phyloP scores from a whole-genome alignment of 30 jellyfish, hydroid and myxozoan species.

The Aurelia coerulea region DNA sequence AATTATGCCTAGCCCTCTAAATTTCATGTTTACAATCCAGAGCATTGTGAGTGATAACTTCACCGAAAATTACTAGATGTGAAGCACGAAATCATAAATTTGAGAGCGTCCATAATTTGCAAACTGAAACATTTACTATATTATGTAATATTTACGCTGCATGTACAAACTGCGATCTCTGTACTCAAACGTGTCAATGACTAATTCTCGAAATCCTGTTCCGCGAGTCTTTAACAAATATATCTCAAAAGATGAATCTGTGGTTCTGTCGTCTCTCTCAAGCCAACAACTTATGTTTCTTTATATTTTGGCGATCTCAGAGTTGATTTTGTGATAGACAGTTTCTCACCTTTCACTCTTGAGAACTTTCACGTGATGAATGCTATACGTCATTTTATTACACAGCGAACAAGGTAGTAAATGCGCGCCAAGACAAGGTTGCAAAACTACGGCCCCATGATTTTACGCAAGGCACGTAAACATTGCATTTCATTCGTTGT shows the following conservation, averaged over 20 bases:
- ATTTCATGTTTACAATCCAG: constrained; percentile 2
- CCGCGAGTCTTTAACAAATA: background rate
- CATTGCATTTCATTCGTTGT: background rate
- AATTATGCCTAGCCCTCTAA: background rate
- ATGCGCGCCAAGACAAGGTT: constrained; percentile 1
- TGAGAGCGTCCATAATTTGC: constrained; percentile 1
- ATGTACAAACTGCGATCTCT: background rate
- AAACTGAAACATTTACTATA: background rate
- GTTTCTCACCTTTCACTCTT: background rate
- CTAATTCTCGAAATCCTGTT: constrained; percentile 1
- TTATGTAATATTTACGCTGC: background rate
- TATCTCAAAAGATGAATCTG: too few species aligned
- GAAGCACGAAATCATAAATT: background rate
- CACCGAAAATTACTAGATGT: background rate
- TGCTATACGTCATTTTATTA: background rate
- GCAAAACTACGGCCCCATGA: too few species aligned
- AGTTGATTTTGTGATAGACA: too few species aligned
- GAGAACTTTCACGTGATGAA: background rate
- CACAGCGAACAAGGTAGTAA: background rate
- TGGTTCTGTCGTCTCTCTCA: constrained; percentile 3
- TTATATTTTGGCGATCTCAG: too few species aligned
- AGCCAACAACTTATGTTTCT: background rate
- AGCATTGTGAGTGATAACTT: background rate
- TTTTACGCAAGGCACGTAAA: too few species aligned
- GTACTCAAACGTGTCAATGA: background rate